phyloP scores from a whole-genome alignment of 2,797 vertebrate genomes.

The Eptatretus atami region DNA sequence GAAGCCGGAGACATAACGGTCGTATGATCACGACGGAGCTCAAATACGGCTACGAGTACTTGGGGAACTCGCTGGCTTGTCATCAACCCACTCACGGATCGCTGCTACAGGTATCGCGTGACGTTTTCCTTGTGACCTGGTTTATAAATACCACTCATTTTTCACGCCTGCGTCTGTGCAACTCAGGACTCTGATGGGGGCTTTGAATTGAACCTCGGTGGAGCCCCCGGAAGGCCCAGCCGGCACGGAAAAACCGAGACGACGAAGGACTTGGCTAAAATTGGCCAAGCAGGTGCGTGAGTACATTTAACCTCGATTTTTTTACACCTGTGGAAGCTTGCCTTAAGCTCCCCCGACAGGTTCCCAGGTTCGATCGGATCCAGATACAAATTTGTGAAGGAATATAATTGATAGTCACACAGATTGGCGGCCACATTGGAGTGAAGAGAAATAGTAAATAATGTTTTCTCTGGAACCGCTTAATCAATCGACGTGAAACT shows the following conservation, averaged over 20 bases:
- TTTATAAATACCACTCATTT: not conserved
- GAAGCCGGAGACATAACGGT: conserved; percentile 27
- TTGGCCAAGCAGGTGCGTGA: conserved; percentile 52
- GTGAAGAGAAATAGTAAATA: no score
- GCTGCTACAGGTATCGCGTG: conserved; percentile 43
- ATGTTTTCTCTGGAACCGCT: no score
- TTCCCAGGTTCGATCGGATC: no score
- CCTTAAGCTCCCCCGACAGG: no score
- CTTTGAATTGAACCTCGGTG: conserved; percentile 56
- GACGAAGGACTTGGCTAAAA: conserved; percentile 75
- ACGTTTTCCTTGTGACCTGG: not conserved
- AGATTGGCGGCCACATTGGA: no score
- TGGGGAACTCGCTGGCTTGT: conserved; percentile 65
- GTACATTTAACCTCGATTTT: no score
- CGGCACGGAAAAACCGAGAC: conserved; percentile 83
- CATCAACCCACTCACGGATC: conserved; percentile 60
- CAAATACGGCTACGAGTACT: conserved; percentile 63
- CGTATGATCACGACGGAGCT: conserved; percentile 56
- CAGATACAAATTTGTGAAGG: no score
- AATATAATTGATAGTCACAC: no score
- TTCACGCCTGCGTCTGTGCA: not conserved
- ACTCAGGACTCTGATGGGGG: conserved; percentile 62
- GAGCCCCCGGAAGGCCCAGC: conserved; percentile 81
- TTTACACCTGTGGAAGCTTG: no score
- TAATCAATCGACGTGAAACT: no score